Conservation (phyloP, 1,140 invertebrate genomes). For the Marisa cornuarietis region DNA sequence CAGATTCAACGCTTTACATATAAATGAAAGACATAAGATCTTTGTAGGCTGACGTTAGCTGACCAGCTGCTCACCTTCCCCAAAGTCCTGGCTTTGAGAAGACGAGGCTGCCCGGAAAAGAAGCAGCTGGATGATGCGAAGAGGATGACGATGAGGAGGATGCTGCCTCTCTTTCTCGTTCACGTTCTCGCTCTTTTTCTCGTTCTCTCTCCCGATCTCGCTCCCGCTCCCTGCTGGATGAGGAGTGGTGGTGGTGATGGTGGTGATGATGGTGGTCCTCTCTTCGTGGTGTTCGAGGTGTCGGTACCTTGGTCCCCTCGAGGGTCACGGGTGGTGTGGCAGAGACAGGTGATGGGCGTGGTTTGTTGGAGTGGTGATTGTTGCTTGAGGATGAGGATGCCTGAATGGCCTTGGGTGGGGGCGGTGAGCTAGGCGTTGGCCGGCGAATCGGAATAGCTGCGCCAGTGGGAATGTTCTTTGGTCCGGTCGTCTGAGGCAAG, state of each 20-base stretch:
- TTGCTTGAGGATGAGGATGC: not conserved
- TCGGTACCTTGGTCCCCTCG: constrained; percentile 11
- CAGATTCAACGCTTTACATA: no score
- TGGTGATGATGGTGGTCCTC: constrained; percentile 23
- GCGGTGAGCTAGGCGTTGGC: constrained; percentile 12
- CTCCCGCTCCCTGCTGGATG: constrained; percentile 21
- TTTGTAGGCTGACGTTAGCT: no score
- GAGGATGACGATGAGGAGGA: constrained; percentile 3
- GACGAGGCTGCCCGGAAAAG: constrained; percentile 15
- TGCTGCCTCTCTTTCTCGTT: constrained; percentile 14
- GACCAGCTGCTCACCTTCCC: not conserved
- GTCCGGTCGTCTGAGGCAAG: constrained; percentile 11
- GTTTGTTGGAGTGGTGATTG: constrained; percentile 16
- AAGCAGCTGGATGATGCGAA: constrained; percentile 10
- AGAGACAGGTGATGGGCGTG: constrained; percentile 10
- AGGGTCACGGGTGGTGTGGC: not conserved
- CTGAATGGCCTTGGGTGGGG: constrained; percentile 8
- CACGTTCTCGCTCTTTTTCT: constrained; percentile 6
- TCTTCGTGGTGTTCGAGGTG: not conserved
- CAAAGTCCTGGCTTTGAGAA: constrained; percentile 15
- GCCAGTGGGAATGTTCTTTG: constrained; percentile 22
- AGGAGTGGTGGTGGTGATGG: constrained; percentile 14
- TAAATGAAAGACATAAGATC: no score
- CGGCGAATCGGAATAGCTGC: constrained; percentile 10
- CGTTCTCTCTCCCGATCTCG: constrained; percentile 25